phyloP scores from a whole-genome alignment of 2,888 invertebrate species.

The Agrotis puta region DNA sequence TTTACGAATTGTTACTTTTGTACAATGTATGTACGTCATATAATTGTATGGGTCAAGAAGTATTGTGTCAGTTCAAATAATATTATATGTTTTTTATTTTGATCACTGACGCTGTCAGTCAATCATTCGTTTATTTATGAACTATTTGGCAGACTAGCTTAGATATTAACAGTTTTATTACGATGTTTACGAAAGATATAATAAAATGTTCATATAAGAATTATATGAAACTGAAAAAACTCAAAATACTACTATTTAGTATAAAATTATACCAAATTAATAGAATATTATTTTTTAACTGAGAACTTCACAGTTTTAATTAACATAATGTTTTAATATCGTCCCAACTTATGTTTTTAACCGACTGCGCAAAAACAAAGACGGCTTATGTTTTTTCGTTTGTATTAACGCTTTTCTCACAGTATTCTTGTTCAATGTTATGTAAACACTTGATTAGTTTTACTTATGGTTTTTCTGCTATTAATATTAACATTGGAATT shows the following conservation, averaged over 20 bases:
- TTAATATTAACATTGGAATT: slow-evolving; percentile 3
- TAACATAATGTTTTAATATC: too few relatives aligned
- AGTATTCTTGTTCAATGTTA: neutral
- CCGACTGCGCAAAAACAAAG: neutral
- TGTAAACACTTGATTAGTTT: neutral
- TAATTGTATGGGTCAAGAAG: neutral
- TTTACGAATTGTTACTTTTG: slow-evolving; percentile 18
- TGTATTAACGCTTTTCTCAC: neutral
- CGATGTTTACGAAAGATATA: neutral
- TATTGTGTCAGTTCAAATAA: neutral
- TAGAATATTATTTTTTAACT: too few relatives aligned
- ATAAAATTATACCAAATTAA: too few relatives aligned
- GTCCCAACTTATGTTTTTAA: neutral
- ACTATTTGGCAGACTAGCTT: neutral
- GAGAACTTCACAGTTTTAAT: too few relatives aligned
- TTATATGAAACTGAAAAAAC: neutral
- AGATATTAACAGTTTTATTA: too few relatives aligned
- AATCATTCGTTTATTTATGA: neutral
- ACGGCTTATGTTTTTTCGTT: neutral
- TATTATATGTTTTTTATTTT: neutral
- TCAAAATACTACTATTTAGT: too few relatives aligned
- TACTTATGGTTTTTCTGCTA: neutral
- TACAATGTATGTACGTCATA: too few relatives aligned
- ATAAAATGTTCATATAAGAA: neutral
- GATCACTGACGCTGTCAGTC: neutral